Conservation (phyloP, 2,888 invertebrate genomes). For the Conchocele bisecta region DNA sequence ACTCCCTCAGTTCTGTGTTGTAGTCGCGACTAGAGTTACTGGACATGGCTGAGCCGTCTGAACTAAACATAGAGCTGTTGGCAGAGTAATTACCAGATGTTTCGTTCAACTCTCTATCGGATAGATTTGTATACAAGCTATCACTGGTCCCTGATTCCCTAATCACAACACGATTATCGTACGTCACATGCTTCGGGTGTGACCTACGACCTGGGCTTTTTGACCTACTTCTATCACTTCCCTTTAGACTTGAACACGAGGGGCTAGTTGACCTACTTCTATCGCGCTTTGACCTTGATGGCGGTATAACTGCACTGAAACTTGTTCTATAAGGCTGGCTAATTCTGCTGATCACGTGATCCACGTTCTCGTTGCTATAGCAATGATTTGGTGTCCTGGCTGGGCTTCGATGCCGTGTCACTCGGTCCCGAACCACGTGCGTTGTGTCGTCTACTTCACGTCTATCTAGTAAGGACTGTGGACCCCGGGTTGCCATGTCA, state of each 20-base stretch:
- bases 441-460: slow-evolving; percentile 49
- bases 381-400: slow-evolving; percentile 45
- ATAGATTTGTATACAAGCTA: slow-evolving; percentile 59
- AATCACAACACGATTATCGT: slow-evolving; percentile 73
- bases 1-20: slow-evolving; percentile 67
- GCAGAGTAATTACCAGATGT: slow-evolving; percentile 33
- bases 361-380: slow-evolving; percentile 42
- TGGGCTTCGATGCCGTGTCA: slow-evolving; percentile 72
- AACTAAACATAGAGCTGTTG: slow-evolving; percentile 20
- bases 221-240: slow-evolving; percentile 64
- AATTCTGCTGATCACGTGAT: slow-evolving; percentile 64
- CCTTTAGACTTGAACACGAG: slow-evolving; percentile 63
- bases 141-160: slow-evolving; percentile 66
- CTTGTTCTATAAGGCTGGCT: slow-evolving; percentile 79
- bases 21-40: slow-evolving; percentile 61
- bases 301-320: slow-evolving; percentile 77
- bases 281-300: slow-evolving; percentile 61
- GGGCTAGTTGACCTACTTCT: slow-evolving; percentile 73
- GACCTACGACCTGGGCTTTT: slow-evolving; percentile 63
- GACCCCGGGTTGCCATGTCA: slow-evolving; percentile 73
- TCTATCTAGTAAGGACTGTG: slow-evolving; percentile 73
- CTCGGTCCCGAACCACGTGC: slow-evolving; percentile 63
- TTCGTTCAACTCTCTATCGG: slow-evolving; percentile 48
- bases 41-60: slow-evolving; percentile 42
- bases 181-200: slow-evolving; percentile 73